These are phyloP conservation scores for Peromyscus leucopus DNA, from an alignment of 2,113 vertebrate genomes.

Conservation along the genomic window DNA sequence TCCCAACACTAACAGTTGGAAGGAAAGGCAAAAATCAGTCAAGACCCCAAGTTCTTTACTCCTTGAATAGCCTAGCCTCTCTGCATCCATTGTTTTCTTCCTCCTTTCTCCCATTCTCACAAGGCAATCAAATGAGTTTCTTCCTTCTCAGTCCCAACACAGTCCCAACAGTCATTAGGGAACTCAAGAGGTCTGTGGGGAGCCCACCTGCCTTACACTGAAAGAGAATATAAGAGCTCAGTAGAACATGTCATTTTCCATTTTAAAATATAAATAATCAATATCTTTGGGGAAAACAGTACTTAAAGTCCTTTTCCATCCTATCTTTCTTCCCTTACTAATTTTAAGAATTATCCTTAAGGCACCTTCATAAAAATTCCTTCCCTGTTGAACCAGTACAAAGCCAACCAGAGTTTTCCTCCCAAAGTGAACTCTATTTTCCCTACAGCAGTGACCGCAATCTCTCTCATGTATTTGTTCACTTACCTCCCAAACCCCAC, in stretches of 20 bases:
- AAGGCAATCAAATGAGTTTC: not conserved
- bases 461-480: not conserved
- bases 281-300: not conserved
- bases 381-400: not conserved
- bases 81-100: not conserved
- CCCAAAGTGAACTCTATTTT: not conserved
- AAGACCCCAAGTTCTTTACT: not conserved
- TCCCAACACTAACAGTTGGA: not conserved
- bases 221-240: not conserved
- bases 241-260: not conserved
- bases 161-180: not conserved
- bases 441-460: not conserved
- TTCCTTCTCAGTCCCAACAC: not conserved
- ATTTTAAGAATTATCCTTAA: not conserved
- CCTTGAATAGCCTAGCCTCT: not conserved
- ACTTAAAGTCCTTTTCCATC: not conserved
- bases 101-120: not conserved
- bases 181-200: not conserved
- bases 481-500: not conserved
- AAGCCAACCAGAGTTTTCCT: not conserved
- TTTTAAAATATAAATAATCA: conserved; percentile 48
- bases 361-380: not conserved
- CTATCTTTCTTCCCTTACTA: not conserved
- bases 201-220: not conserved
- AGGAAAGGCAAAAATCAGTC: conserved; percentile 5